These are phyloP conservation scores for Bergia puertoricense DNA, from an alignment of 92 coral and sea anemone species.

Conservation along the genomic window DNA sequence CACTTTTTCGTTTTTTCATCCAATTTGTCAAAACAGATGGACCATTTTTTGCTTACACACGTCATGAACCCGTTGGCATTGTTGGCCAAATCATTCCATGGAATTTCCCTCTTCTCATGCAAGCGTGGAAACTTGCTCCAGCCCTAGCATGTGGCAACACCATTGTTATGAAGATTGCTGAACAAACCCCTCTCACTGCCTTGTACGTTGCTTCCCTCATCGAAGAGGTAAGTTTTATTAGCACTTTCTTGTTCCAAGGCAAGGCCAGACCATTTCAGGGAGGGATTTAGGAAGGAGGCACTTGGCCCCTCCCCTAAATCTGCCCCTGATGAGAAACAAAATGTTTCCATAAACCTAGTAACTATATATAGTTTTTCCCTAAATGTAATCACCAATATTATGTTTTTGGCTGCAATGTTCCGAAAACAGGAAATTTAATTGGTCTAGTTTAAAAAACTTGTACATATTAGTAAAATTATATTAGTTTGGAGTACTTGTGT, in stretches of 20 bases:
- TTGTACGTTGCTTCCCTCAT: constrained; percentile 85
- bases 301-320: too few species aligned
- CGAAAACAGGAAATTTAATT: too few species aligned
- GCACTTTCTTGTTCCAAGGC: background rate
- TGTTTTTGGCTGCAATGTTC: too few species aligned
- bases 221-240: constrained; percentile 70
- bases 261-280: background rate
- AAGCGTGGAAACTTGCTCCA: constrained; percentile 88
- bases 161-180: constrained; percentile 91
- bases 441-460: too few species aligned
- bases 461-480: too few species aligned
- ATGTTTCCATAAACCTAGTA: too few species aligned
- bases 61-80: constrained; percentile 95
- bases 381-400: too few species aligned
- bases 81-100: constrained; percentile 95
- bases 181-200: constrained; percentile 97
- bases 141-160: constrained; percentile 95
- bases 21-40: constrained; percentile 74
- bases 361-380: too few species aligned
- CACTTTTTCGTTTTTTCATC: background rate
- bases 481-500: too few species aligned
- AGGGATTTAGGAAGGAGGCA: background rate
- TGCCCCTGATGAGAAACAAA: too few species aligned
- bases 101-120: constrained; percentile 93
- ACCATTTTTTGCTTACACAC: constrained; percentile 85